Base-by-base conservation (phyloP, 2,888 invertebrate species). In the Dendrolimus pini region DNA sequence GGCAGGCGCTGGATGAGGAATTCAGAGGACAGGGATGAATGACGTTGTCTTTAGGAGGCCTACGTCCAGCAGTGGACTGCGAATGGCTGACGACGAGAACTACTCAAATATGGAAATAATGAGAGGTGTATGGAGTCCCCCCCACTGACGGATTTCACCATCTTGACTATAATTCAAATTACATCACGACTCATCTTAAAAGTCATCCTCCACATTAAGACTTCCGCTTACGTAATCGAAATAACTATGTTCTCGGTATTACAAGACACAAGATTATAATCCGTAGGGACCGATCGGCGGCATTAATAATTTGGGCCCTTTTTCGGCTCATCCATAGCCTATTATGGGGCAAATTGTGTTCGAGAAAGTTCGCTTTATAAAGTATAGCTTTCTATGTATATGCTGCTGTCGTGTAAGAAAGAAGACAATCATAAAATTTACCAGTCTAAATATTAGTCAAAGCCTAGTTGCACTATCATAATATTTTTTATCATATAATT, bases 291-390 rank as follows among this genome's bases (percentile, higher is more conserved):
- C 72, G 77, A 78, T 79, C 73, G 75, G 66, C 64, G 60, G 67
- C 64, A 74, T 78, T 77, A 75, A 78, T 77, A 75, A 78, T 78
- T 75, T 74, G 71, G 75, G 78, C 77, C 65, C 75, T 77, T 78
- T 77, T 73, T 68, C 74, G 63, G 62, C 65, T 61, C 47, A 47
- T 47, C 47, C 47, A 12, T 47, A 6, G 47, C 73, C 77, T 71
- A 77, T 82, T 82, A 83, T 70, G 77, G 78, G 61, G 66, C 74
- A 78, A 82, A 81, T 81, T 80, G 78, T 70, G 65, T 78, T 76
- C 71, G 66, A 68, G 82, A 83, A 81, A 82, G 81, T 71, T 63
- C 67, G 57, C 79, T 81, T 62, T 80, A 80, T 67, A 79, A 70
- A 80, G 82, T 74, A 61, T 64, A 68, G 69, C 77, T 79, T 80